These are phyloP conservation scores for Papilio aristodemus DNA, from an alignment of 1,140 invertebrate species.

Conservation along the genomic window DNA sequence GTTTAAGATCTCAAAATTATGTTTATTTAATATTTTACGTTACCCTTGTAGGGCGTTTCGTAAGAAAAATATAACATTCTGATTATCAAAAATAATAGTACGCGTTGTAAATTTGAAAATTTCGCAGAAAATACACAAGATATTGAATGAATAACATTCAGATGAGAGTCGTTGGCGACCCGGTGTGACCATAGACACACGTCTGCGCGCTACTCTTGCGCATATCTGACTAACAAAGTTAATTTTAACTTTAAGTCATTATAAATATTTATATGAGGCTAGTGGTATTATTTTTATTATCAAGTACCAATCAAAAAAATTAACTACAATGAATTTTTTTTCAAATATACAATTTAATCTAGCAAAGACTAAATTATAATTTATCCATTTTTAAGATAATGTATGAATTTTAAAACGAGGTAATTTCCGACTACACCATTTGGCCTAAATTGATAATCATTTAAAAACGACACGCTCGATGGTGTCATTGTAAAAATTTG, in stretches of 20 bases:
- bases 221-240: neutral
- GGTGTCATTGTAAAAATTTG: neutral
- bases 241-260: neutral
- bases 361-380: neutral
- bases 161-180: neutral
- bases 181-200: neutral
- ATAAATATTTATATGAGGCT: constrained; percentile 22
- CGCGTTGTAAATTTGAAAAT: constrained; percentile 56
- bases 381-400: neutral
- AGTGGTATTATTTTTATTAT: neutral
- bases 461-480: neutral
- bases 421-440: neutral
- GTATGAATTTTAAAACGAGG: neutral
- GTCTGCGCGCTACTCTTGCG: neutral
- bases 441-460: constrained; percentile 5
- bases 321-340: neutral
- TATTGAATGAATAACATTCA: constrained; percentile 49
- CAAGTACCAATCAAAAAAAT: neutral
- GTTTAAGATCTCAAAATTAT: constrained; percentile 70
- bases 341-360: no score
- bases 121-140: constrained; percentile 58
- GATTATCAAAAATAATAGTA: constrained; percentile 78
- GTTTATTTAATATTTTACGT: constrained; percentile 56
- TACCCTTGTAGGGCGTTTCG: constrained; percentile 68
- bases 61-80: constrained; percentile 75